Evolutionary conservation across 2,113 vertebrate genomes (phyloP).

Genomic region (Suricata suricatta): DNA sequence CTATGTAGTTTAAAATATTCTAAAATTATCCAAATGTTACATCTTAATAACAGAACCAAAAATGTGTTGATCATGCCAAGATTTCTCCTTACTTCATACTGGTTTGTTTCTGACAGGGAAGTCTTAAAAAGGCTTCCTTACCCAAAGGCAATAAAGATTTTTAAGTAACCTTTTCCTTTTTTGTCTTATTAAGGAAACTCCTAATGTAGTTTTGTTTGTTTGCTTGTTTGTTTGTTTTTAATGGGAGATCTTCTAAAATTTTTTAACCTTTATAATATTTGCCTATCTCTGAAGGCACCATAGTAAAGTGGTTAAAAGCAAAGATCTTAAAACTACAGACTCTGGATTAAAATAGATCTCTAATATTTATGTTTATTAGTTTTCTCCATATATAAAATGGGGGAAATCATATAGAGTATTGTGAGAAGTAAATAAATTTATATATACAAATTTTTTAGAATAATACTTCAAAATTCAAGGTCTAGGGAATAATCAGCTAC

Average conservation of each 20-base stretch:
- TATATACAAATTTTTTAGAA: background rate
- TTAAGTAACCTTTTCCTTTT: background rate
- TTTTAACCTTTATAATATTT: background rate
- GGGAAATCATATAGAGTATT: background rate
- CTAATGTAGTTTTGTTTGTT: background rate
- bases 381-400: background rate
- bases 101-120: background rate
- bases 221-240: background rate
- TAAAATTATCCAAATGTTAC: slow-evolving; percentile 1
- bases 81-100: background rate
- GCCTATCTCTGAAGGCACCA: background rate
- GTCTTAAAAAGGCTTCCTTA: background rate
- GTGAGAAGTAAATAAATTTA: background rate
- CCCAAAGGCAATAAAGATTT: background rate
- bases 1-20: background rate
- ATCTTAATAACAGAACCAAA: slow-evolving; percentile 12
- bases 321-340: background rate
- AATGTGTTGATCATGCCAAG: background rate
- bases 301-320: background rate
- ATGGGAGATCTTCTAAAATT: background rate
- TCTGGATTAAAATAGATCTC: background rate
- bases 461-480: background rate
- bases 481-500: background rate
- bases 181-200: slow-evolving; percentile 7
- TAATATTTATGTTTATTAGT: background rate